A percentile compares a stretch with the other conserved stretches of the same genome.
phyloP scores from a whole-genome alignment of 2,888 invertebrate species.

The Girardia tigrina region DNA sequence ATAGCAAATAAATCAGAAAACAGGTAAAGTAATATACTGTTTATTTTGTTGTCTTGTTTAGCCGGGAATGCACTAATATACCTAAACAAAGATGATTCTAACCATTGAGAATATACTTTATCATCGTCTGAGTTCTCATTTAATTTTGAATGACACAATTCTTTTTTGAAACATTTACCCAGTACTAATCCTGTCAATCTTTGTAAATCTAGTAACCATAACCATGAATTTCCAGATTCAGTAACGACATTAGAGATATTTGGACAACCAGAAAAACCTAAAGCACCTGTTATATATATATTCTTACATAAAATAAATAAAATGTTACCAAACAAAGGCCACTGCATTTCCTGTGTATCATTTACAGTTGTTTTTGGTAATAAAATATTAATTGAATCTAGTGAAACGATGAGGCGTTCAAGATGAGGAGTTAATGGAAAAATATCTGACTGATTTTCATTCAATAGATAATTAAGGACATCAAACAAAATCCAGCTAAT shows the following conservation, averaged over 20 bases:
- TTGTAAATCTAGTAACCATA: slow-evolving; percentile 7
- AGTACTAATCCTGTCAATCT: neutral
- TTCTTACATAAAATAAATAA: neutral
- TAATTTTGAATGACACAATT: neutral
- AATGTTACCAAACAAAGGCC: neutral
- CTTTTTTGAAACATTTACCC: neutral
- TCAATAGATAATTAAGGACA: neutral
- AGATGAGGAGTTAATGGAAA: neutral
- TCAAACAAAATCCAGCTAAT: neutral
- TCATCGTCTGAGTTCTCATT: neutral
- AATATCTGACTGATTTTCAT: neutral
- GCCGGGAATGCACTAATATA: neutral
- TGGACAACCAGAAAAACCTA: neutral
- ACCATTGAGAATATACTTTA: neutral
- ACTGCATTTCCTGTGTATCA: neutral
- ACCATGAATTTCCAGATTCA: neutral
- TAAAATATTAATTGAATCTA: neutral
- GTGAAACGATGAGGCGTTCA: neutral
- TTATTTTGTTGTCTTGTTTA: neutral
- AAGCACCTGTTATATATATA: neutral
- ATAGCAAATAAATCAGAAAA: neutral
- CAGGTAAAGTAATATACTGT: neutral
- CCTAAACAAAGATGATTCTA: neutral
- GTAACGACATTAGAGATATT: neutral
- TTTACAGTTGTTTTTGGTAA: neutral